Evolutionary conservation across 2,113 vertebrate genomes (phyloP).

Genomic region (Dromas ardeola): DNA sequence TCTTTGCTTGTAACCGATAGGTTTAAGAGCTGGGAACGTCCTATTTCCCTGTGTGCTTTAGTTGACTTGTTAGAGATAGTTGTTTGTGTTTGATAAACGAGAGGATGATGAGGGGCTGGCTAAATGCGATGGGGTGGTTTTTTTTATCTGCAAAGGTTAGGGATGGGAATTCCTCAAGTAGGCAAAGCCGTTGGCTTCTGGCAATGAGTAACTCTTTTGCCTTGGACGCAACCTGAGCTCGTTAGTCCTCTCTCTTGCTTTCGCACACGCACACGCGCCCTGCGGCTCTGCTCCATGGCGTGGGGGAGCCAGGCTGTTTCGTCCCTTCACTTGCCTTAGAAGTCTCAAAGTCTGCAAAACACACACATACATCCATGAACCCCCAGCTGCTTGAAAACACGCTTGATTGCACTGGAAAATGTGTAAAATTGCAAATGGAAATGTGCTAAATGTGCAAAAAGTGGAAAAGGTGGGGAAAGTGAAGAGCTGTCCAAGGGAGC

Average conservation of each 20-base stretch:
- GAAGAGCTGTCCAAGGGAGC: not conserved
- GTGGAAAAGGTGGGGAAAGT: not conserved
- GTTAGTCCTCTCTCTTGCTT: not conserved
- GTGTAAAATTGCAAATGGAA: not conserved
- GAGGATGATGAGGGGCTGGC: conserved; percentile 34
- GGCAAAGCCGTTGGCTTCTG: conserved; percentile 38
- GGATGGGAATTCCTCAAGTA: conserved; percentile 50
- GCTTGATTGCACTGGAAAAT: not conserved
- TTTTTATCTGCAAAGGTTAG: not conserved
- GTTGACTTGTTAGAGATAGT: conserved; percentile 46
- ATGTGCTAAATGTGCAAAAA: not conserved
- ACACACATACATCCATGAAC: not conserved
- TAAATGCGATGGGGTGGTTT: not conserved
- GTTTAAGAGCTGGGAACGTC: conserved; percentile 17
- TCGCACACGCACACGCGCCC: not conserved
- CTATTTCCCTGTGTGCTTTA: conserved; percentile 43
- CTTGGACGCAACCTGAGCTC: conserved; percentile 36
- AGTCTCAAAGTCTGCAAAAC: not conserved
- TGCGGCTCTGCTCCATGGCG: not conserved
- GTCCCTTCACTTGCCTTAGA: not conserved
- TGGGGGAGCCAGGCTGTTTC: not conserved
- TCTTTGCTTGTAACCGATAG: not conserved
- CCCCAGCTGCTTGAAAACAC: not conserved
- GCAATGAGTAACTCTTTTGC: conserved; percentile 71
- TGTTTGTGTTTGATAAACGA: conserved; percentile 60